phyloP scores from a whole-genome alignment of 2,888 invertebrate species.

The Tetanocera ferruginea region DNA sequence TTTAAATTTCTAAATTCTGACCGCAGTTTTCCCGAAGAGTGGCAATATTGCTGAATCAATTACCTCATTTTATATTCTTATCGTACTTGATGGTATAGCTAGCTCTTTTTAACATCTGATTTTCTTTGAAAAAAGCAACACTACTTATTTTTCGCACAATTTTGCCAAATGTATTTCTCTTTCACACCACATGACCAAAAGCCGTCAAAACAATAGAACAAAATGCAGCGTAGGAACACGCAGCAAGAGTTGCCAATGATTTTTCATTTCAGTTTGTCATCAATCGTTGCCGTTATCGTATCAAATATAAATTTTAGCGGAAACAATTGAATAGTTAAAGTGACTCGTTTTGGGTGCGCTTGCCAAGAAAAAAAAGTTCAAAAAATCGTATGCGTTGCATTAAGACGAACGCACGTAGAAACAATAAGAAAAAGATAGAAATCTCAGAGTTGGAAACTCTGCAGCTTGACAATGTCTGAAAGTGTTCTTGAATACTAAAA shows the following conservation, averaged over 20 bases:
- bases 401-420: neutral
- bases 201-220: neutral
- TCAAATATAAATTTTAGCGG: neutral
- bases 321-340: neutral
- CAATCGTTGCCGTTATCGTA: conserved; percentile 14
- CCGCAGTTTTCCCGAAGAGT: neutral
- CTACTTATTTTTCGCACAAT: neutral
- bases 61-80: no score
- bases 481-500: neutral
- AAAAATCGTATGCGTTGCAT: conserved; percentile 7
- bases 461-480: neutral
- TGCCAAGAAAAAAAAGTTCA: neutral
- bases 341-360: conserved; percentile 2
- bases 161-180: neutral
- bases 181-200: neutral
- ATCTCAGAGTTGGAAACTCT: neutral
- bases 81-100: neutral
- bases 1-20: no score
- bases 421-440: neutral
- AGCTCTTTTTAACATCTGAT: neutral
- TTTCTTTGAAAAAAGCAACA: neutral
- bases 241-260: neutral
- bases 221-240: conserved; percentile 1
- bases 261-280: conserved; percentile 26
- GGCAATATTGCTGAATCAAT: neutral